Evolutionary conservation across 2,888 invertebrate genomes (phyloP).

Genomic region (Neelides folsomi): DNA sequence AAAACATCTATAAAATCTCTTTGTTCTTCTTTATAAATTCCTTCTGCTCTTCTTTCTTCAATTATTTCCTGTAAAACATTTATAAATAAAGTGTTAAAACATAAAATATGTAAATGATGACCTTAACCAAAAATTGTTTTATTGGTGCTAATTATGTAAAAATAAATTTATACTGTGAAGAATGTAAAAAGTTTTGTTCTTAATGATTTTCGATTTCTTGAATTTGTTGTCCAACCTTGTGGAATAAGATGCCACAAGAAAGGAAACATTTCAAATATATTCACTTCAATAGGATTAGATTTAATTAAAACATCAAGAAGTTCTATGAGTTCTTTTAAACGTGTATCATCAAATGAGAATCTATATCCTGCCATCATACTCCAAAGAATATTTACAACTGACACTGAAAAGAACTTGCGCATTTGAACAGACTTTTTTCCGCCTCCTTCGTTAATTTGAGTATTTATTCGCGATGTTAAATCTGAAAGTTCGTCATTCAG

Average conservation of each 20-base stretch:
- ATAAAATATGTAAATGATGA: too few relatives aligned
- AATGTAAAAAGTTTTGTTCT: not conserved
- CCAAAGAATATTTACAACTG: slow-evolving; percentile 28
- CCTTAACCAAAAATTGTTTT: too few relatives aligned
- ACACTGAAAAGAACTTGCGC: slow-evolving; percentile 25
- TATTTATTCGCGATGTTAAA: slow-evolving; percentile 14
- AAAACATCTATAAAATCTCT: slow-evolving; percentile 28
- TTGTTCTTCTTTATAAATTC: slow-evolving; percentile 19
- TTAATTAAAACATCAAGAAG: slow-evolving; percentile 17
- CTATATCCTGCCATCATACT: slow-evolving; percentile 27
- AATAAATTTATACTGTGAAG: not conserved
- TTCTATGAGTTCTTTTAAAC: slow-evolving; percentile 14
- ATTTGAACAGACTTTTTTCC: slow-evolving; percentile 9
- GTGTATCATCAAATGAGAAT: slow-evolving; percentile 21
- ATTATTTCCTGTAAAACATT: slow-evolving; percentile 16
- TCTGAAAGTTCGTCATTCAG: slow-evolving; percentile 26
- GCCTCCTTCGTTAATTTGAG: not conserved
- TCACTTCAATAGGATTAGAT: slow-evolving; percentile 10
- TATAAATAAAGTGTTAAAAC: not conserved
- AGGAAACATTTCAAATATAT: slow-evolving; percentile 13
- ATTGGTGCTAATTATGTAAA: too few relatives aligned
- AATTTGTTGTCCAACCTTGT: slow-evolving; percentile 7
- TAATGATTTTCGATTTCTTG: slow-evolving; percentile 5
- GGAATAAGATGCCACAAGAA: slow-evolving; percentile 12
- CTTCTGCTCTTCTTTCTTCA: slow-evolving; percentile 13